A percentile compares a stretch with the other conserved stretches of the same genome.
phyloP scores from a whole-genome alignment of 1,140 invertebrate species.

The Drosophila guanche region DNA sequence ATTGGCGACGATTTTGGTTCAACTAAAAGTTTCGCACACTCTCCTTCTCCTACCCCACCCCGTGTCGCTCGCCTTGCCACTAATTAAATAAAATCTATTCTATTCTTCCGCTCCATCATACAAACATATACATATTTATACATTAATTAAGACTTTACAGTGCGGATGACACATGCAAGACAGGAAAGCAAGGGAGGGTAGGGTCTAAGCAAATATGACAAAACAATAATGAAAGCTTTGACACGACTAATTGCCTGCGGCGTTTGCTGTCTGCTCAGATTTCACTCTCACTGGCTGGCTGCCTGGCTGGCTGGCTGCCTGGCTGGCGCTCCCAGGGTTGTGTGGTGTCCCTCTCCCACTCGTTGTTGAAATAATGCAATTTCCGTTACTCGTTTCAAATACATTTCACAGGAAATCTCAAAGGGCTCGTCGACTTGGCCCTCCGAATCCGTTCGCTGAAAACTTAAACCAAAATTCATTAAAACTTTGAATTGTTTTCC shows the following conservation, averaged over 20 bases:
- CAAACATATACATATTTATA: slow-evolving; percentile 64
- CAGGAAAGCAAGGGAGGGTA: background rate
- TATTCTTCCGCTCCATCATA: slow-evolving; percentile 47
- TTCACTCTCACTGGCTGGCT: slow-evolving; percentile 32
- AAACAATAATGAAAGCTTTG: slow-evolving; percentile 82
- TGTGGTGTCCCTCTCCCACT: slow-evolving; percentile 10
- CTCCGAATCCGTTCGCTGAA: slow-evolving; percentile 48
- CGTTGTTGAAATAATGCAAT: slow-evolving; percentile 75
- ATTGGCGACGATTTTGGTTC: slow-evolving; percentile 65
- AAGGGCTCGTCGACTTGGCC: slow-evolving; percentile 55
- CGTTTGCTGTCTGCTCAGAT: slow-evolving; percentile 73
- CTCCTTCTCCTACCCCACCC: background rate
- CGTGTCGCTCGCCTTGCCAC: slow-evolving; percentile 23
- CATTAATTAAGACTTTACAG: slow-evolving; percentile 80
- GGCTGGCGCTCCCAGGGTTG: background rate
- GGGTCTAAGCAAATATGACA: slow-evolving; percentile 72
- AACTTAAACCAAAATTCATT: slow-evolving; percentile 82
- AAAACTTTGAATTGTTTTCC: slow-evolving; percentile 79
- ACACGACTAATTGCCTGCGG: slow-evolving; percentile 81
- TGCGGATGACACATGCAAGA: slow-evolving; percentile 62
- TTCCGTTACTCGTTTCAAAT: slow-evolving; percentile 81
- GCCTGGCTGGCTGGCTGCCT: background rate
- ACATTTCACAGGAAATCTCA: slow-evolving; percentile 80
- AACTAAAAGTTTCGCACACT: slow-evolving; percentile 52
- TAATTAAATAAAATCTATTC: slow-evolving; percentile 81